Conservation (phyloP, 2,888 invertebrate genomes). For the Orgyia antiqua region DNA sequence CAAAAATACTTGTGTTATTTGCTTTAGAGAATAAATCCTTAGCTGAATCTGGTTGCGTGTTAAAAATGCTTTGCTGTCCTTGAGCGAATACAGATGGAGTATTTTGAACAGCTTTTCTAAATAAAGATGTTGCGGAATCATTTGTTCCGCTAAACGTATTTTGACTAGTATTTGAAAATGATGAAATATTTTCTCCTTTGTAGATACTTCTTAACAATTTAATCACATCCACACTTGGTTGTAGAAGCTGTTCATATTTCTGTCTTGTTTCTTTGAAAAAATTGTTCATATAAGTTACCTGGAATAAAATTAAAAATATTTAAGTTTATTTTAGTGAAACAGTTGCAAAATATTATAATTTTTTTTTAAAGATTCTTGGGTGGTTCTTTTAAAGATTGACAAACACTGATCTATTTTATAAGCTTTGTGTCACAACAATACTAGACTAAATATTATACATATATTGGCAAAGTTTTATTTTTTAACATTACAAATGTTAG, state of each 20-base stretch:
- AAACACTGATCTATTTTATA: no score
- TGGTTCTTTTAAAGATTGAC: no score
- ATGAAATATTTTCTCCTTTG: slow-evolving; percentile 44
- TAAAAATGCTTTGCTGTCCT: slow-evolving; percentile 18
- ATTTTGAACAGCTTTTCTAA: slow-evolving; percentile 46
- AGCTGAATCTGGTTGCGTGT: slow-evolving; percentile 15
- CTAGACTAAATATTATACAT: no score
- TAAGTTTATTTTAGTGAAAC: no score
- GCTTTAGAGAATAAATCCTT: slow-evolving; percentile 22
- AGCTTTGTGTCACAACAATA: no score
- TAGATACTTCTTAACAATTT: slow-evolving; percentile 45
- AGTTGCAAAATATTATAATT: no score
- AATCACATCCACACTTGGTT: slow-evolving; percentile 37
- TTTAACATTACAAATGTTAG: no score
- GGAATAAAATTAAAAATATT: slow-evolving; percentile 11
- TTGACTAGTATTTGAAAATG: slow-evolving; percentile 31
- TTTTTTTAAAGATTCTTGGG: no score
- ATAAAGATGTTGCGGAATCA: slow-evolving; percentile 46
- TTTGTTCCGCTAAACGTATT: slow-evolving; percentile 11
- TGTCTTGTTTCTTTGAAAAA: slow-evolving; percentile 39
- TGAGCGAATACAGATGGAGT: slow-evolving; percentile 29
- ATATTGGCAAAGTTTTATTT: no score
- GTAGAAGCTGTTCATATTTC: slow-evolving; percentile 47
- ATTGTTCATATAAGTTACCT: slow-evolving; percentile 50
- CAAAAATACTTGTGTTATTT: slow-evolving; percentile 19